Evolutionary conservation across 2,113 vertebrate species (phyloP), one percentile per base, ranked within the genome.

Genomic region (Montifringilla adamsi): DNA sequence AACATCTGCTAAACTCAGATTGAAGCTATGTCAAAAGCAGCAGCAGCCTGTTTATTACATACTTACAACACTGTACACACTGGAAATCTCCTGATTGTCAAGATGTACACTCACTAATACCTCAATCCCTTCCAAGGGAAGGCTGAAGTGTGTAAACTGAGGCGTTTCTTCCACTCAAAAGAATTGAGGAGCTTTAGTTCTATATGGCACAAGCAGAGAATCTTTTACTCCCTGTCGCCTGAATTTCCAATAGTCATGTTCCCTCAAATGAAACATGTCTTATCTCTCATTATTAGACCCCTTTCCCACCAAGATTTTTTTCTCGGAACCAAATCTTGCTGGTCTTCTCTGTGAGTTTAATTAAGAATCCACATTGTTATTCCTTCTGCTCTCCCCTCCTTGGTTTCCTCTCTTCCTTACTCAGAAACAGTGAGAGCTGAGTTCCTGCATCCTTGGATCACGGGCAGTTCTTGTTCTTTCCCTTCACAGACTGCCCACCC

Each of bases 101-200:
- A 60, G 55, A 68, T 44, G 43, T 20, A 49, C 7, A 1, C 64
- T 78, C 13, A 14, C 13, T 37, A 27, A 30, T 18, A 87, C 47
- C 39, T 63, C 33, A 75, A 12, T 15, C 4, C 11, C 21, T 70
- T 74, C 55, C 44, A 76, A 70, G 56, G 14, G 24, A 67, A 75
- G 28, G 24, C 37, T 63, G 12, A 43, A 43, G 12, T 47, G 8
- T 28, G 3, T 24, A 68, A 52, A 2, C 31, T 6, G 15, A 81
- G 39, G 39, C 10, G 20, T 24, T 73, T 31, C 47, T 63, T 44
- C 35, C 39, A 70, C 30, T 33, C 69, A 31, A 17, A 73, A 69
- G 20, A 7, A 67, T 21, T 0, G 0, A 90, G 33, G 6, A 46
- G 11, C 27, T 55, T 58, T 37, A 72, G 12, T 20, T 76, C 24